phyloP scores from a whole-genome alignment of 1,140 invertebrate genomes.

The Gryllus bimaculatus region DNA sequence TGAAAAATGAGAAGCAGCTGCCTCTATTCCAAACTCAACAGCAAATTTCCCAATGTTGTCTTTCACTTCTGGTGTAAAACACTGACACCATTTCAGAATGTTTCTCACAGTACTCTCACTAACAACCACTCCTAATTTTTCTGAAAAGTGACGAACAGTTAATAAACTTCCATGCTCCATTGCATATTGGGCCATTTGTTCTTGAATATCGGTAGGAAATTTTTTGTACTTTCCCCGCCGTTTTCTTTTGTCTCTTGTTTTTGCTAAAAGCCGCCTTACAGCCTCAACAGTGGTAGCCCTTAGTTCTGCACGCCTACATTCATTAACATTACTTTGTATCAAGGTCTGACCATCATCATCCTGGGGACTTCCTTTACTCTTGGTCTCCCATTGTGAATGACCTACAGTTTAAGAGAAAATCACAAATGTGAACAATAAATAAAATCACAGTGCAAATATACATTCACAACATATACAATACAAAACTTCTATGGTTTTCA shows the following conservation, averaged over 20 bases:
- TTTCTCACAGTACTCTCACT: constrained; percentile 35
- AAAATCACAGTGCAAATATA: too few species aligned
- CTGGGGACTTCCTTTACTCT: too few species aligned
- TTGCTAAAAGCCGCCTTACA: constrained; percentile 30
- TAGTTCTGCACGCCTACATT: constrained; percentile 10
- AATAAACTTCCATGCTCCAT: constrained; percentile 29
- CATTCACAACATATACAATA: too few species aligned
- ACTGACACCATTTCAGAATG: constrained; percentile 30
- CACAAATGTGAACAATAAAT: too few species aligned
- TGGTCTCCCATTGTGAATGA: too few species aligned
- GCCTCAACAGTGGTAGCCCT: constrained; percentile 27
- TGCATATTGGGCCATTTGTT: constrained; percentile 32
- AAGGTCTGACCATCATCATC: too few species aligned
- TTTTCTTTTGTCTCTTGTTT: constrained; percentile 31
- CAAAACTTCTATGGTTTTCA: too few species aligned
- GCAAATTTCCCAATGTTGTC: constrained; percentile 34
- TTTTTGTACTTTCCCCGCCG: constrained; percentile 34
- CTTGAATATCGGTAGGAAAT: constrained; percentile 31
- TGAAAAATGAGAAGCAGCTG: constrained; percentile 29
- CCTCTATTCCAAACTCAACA: constrained; percentile 29
- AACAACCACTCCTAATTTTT: constrained; percentile 28
- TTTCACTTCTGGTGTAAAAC: constrained; percentile 30
- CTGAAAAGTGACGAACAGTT: constrained; percentile 30
- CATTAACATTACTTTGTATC: background rate
- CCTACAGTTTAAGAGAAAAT: too few species aligned